phyloP scores from a whole-genome alignment of 2,113 vertebrate genomes.

The Tamias sibiricus region DNA sequence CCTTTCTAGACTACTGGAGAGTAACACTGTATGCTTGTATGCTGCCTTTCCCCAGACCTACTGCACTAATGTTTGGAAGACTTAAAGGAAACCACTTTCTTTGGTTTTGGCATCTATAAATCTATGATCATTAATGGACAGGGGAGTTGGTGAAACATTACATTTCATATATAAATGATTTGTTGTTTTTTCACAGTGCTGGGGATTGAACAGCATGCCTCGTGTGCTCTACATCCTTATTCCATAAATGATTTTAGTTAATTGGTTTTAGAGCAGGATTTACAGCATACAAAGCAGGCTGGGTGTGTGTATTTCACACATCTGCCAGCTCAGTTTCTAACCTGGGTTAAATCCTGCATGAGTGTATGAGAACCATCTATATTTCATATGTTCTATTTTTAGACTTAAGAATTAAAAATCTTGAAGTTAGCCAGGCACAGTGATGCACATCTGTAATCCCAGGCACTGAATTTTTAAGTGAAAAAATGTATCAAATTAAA shows the following conservation, averaged over 20 bases:
- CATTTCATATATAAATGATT: slow-evolving; percentile 11
- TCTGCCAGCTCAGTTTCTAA: background rate
- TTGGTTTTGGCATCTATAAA: background rate
- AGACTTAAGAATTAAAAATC: slow-evolving; percentile 1
- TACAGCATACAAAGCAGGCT: background rate
- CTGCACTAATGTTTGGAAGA: background rate
- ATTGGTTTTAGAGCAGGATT: background rate
- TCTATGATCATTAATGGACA: background rate
- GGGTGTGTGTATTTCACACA: background rate
- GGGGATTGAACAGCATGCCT: too few relatives aligned
- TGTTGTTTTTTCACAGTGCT: background rate
- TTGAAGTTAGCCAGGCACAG: background rate
- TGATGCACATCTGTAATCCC: too few relatives aligned
- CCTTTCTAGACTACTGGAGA: slow-evolving; percentile 10
- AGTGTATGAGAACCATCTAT: background rate
- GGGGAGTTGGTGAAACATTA: background rate
- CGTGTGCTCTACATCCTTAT: too few relatives aligned
- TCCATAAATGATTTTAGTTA: background rate
- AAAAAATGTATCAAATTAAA: too few relatives aligned
- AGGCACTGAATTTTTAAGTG: too few relatives aligned
- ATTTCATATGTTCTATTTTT: background rate
- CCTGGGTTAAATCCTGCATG: background rate
- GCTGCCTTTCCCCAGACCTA: background rate
- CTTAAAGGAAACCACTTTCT: background rate
- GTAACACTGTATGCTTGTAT: background rate